These are phyloP conservation scores for Pristis pectinata DNA, from an alignment of 2,797 vertebrate species.

Conservation along the genomic window DNA sequence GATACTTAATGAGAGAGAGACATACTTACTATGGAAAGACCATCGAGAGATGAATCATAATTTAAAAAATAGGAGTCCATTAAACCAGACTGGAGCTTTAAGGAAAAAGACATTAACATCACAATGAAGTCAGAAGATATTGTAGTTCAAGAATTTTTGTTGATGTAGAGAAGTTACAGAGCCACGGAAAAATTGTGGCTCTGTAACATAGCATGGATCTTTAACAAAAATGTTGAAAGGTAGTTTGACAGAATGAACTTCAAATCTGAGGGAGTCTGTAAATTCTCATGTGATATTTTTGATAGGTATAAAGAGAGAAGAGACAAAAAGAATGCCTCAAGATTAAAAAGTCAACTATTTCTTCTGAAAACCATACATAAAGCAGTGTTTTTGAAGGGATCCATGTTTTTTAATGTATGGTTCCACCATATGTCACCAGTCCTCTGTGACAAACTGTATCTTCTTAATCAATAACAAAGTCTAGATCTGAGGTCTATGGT, in stretches of 20 bases:
- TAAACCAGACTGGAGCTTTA: not conserved
- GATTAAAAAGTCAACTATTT: not conserved
- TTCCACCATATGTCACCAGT: not conserved
- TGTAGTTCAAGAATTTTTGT: not conserved
- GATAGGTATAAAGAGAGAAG: conserved; percentile 2
- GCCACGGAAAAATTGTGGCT: not conserved
- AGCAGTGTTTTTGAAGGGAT: not conserved
- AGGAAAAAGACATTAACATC: not conserved
- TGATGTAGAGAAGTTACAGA: not conserved
- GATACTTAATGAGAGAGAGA: not conserved
- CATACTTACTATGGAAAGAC: not conserved
- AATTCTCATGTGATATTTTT: not conserved
- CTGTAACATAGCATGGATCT: not conserved
- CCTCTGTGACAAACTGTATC: not conserved
- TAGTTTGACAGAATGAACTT: conserved; percentile 8
- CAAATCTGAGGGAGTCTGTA: not conserved
- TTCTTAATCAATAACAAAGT: not conserved
- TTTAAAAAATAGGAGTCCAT: not conserved
- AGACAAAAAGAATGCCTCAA: not conserved
- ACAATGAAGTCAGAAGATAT: not conserved
- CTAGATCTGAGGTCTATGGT: not conserved
- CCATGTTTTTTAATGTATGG: not conserved
- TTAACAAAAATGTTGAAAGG: not conserved
- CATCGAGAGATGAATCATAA: not conserved
- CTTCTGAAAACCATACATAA: not conserved